Evolutionary conservation across 2,797 vertebrate species (phyloP).

Genomic region (Periophthalmus magnuspinnatus): DNA sequence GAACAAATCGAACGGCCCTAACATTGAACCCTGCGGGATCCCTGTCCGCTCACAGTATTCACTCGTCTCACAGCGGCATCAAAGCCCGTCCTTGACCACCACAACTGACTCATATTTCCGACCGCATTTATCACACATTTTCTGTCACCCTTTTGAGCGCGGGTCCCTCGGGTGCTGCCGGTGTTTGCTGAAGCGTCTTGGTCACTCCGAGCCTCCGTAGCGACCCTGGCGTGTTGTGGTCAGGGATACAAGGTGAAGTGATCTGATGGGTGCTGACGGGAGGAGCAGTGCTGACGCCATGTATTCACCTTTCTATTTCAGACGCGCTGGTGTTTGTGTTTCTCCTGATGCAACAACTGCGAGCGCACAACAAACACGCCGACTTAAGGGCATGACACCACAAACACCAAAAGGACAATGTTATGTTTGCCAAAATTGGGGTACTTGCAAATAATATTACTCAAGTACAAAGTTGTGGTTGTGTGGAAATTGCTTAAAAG

Average conservation of each 20-base stretch:
- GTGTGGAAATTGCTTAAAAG: too few relatives aligned
- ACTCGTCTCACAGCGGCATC: slow-evolving; percentile 34
- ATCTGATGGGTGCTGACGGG: slow-evolving; percentile 51
- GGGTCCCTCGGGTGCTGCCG: slow-evolving; percentile 5
- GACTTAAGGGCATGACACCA: neutral
- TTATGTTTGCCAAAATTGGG: neutral
- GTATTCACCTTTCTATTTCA: slow-evolving; percentile 43
- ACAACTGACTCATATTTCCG: slow-evolving; percentile 21
- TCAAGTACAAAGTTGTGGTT: too few relatives aligned
- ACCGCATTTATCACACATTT: neutral
- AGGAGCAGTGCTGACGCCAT: slow-evolving; percentile 50
- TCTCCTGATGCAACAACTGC: slow-evolving; percentile 25
- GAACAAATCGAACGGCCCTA: neutral
- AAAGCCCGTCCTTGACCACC: slow-evolving; percentile 47
- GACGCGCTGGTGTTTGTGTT: slow-evolving; percentile 22
- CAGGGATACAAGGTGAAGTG: slow-evolving; percentile 41
- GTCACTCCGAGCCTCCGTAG: neutral
- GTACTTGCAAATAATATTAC: too few relatives aligned
- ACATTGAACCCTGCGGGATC: slow-evolving; percentile 31
- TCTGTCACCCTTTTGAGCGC: neutral
- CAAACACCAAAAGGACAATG: neutral
- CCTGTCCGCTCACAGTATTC: slow-evolving; percentile 28
- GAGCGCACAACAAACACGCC: neutral
- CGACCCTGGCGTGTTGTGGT: slow-evolving; percentile 18
- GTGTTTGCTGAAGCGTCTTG: neutral